Conservation (phyloP, 2,888 invertebrate species). For the Biston betularia region DNA sequence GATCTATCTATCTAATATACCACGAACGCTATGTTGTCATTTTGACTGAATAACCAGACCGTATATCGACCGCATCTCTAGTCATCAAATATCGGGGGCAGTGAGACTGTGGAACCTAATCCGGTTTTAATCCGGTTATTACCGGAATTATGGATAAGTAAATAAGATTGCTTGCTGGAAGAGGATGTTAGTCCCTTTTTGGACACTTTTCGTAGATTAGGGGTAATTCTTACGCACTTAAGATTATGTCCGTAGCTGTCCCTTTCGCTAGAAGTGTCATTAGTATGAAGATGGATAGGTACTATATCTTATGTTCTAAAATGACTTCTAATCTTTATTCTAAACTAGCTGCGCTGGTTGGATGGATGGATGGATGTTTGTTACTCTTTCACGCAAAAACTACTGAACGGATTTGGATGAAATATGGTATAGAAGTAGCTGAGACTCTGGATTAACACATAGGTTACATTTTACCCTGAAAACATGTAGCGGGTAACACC, state of each 20-base stretch:
- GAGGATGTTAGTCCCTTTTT: background rate
- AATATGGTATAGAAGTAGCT: no score
- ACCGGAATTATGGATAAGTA: slow-evolving; percentile 11
- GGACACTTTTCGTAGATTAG: background rate
- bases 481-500: no score
- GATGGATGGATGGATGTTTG: no score
- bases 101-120: slow-evolving; percentile 12
- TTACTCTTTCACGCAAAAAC: no score
- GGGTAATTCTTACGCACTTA: background rate
- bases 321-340: no score
- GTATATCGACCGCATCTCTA: slow-evolving; percentile 14
- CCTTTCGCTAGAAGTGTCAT: background rate
- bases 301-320: background rate
- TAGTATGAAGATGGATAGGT: background rate
- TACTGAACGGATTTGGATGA: no score
- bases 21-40: slow-evolving; percentile 1
- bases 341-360: no score
- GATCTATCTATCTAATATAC: no score
- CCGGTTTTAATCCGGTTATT: slow-evolving; percentile 14
- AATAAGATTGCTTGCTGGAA: slow-evolving; percentile 1
- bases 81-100: slow-evolving; percentile 16
- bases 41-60: slow-evolving; percentile 16
- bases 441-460: no score
- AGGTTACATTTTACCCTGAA: no score
- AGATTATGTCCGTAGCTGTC: background rate